Evolutionary conservation across 2,888 invertebrate genomes (phyloP).

Genomic region (Syrphus vitripennis): DNA sequence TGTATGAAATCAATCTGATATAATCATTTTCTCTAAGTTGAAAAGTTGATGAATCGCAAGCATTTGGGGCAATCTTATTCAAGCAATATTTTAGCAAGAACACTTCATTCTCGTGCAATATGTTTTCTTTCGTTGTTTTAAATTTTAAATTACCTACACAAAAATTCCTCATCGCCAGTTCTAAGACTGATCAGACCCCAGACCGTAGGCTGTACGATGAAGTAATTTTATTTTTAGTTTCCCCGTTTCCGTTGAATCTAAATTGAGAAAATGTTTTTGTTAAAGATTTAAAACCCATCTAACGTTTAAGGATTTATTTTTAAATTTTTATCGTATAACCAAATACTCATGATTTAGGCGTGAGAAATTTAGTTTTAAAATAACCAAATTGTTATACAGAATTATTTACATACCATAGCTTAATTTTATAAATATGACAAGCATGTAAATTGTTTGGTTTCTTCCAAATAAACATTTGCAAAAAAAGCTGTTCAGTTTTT

Average conservation of each 20-base stretch:
- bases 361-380: slow-evolving; percentile 6
- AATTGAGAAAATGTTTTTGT: slow-evolving; percentile 32
- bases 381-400: neutral
- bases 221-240: slow-evolving; percentile 9
- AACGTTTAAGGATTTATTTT: slow-evolving; percentile 11
- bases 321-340: neutral
- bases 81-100: neutral
- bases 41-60: slow-evolving; percentile 24
- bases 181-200: neutral
- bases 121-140: neutral
- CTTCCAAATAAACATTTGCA: too few relatives aligned
- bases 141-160: slow-evolving; percentile 22
- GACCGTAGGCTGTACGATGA: neutral
- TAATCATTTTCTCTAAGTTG: slow-evolving; percentile 16
- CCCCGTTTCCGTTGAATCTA: slow-evolving; percentile 39
- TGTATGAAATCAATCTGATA: slow-evolving; percentile 46
- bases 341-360: neutral
- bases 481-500: too few relatives aligned
- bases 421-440: neutral
- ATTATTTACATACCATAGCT: neutral
- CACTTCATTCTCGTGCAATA: neutral
- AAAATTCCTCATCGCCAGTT: neutral
- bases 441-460: too few relatives aligned
- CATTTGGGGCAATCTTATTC: slow-evolving; percentile 36
- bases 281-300: neutral